Base-by-base conservation (phyloP, 2,888 invertebrate genomes). In the Drosophila diplacantha region DNA sequence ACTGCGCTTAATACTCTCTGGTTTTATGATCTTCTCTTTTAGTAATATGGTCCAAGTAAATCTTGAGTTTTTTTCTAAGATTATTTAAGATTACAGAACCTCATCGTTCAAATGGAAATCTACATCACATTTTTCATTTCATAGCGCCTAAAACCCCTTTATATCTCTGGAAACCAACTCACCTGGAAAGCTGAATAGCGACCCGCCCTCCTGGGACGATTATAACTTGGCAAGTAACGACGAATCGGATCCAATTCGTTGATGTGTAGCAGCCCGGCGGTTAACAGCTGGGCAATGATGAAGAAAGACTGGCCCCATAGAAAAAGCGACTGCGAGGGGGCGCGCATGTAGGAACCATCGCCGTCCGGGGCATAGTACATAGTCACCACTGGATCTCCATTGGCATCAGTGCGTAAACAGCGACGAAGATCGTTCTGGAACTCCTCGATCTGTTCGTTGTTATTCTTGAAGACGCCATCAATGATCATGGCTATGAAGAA, bases 111-210 rank as follows among this genome's bases (percentile, higher is more conserved):
- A 29, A 29, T 37, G 20, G 9, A 51, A 26, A 12, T 44, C 22
- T 14, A 2, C 12, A 20, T 20, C 0, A 16, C 0, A 12, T 12
- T 18, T 18, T 14, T 11, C 60, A 67, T 60, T 66, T 67, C 68
- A 68, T 50, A 39, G 43, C 61, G 50, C 35, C 20, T 34, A 39
- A 24, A 6, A 22, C 39, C 41, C 26, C 6, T 7, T 29, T 14
- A 16, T 32, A 44, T 35, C 43, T 31, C 35, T 31, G 29, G 12
- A 38, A 41, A 46, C 22, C 18, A 71, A 79, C 84, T 82, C 89
- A 95, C 98, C 94, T 99, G 98, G 90, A 99, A 99, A 24, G 98
- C 97, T 0, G 98, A 98, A 89, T 99, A 99, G 69, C 98, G 91
- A 43, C 96, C 96, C 51, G 94, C 96, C 83, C 94, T 93, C 37